A percentile compares a stretch with the other conserved stretches of the same genome.
Evolutionary conservation across 1,140 invertebrate genomes (phyloP).

Genomic region (Apocrypta bakeri): DNA sequence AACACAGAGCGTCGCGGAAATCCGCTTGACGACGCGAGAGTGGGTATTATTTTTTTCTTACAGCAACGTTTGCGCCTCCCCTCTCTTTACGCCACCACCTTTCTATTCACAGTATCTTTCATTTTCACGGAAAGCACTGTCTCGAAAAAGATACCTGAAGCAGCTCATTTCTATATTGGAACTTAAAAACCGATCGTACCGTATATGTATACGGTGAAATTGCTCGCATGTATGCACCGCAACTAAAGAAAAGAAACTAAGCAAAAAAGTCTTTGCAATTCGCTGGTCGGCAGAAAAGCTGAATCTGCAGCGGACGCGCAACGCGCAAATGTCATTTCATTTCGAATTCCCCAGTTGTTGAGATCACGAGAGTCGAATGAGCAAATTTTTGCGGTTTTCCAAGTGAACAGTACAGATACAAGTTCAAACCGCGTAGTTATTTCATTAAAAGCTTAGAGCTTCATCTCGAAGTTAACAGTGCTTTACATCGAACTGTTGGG

Average conservation of each 20-base stretch:
- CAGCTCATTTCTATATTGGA: neutral
- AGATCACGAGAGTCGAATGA: too few species aligned
- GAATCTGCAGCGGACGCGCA: neutral
- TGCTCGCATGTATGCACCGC: neutral
- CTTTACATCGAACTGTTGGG: too few species aligned
- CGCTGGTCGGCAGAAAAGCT: neutral
- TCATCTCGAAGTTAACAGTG: too few species aligned
- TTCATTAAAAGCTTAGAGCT: neutral
- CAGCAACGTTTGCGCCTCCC: neutral
- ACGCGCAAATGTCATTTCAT: too few species aligned
- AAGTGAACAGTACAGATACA: neutral
- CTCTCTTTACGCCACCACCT: neutral
- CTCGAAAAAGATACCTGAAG: neutral
- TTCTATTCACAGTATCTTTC: neutral
- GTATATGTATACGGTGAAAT: neutral
- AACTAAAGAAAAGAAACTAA: neutral
- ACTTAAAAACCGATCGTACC: neutral
- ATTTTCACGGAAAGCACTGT: neutral
- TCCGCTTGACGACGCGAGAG: neutral
- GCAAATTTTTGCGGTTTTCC: too few species aligned
- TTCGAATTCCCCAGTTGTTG: neutral
- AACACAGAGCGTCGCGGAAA: neutral
- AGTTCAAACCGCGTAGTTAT: neutral
- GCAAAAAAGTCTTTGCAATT: neutral
- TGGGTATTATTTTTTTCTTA: conserved; percentile 9